phyloP scores from a whole-genome alignment of 2,113 vertebrate species.

The Epinephelus lanceolatus region DNA sequence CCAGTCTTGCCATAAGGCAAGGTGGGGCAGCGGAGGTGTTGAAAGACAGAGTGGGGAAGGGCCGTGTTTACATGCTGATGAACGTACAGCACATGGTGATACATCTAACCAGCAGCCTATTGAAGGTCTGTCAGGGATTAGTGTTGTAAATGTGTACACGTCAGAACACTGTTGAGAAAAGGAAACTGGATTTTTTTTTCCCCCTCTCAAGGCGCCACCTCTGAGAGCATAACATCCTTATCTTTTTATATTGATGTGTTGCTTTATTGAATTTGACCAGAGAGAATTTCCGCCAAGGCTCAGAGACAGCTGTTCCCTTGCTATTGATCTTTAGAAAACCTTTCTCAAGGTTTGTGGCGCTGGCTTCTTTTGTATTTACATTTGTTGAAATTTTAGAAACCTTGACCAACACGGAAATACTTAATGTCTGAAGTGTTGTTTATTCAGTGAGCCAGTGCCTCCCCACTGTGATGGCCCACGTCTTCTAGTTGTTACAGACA shows the following conservation, averaged over 20 bases:
- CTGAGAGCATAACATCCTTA: not conserved
- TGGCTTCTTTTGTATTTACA: not conserved
- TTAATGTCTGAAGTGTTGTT: conserved; percentile 1
- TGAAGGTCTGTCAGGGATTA: conserved; percentile 25
- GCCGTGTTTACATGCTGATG: conserved; percentile 58
- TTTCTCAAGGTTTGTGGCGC: not conserved
- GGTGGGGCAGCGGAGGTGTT: conserved; percentile 29
- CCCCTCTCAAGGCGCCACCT: not conserved
- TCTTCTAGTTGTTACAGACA: not conserved
- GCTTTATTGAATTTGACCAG: not conserved
- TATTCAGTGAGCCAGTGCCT: not conserved
- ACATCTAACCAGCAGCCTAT: not conserved
- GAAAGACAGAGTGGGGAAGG: conserved; percentile 41
- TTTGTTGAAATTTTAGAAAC: not conserved
- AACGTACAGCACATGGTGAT: conserved; percentile 35
- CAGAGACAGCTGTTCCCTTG: not conserved
- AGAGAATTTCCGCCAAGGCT: too few species aligned
- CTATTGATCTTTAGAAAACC: not conserved
- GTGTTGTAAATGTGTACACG: not conserved
- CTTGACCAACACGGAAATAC: not conserved
- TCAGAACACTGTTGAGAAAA: conserved; percentile 3
- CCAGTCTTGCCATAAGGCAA: conserved; percentile 44
- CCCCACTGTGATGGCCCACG: not conserved
- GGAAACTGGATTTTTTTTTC: not conserved
- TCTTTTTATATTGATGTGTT: not conserved